Evolutionary conservation across 2,888 invertebrate species (phyloP), one percentile per base, ranked within the genome.

Genomic region (Antheraea yamamai): DNA sequence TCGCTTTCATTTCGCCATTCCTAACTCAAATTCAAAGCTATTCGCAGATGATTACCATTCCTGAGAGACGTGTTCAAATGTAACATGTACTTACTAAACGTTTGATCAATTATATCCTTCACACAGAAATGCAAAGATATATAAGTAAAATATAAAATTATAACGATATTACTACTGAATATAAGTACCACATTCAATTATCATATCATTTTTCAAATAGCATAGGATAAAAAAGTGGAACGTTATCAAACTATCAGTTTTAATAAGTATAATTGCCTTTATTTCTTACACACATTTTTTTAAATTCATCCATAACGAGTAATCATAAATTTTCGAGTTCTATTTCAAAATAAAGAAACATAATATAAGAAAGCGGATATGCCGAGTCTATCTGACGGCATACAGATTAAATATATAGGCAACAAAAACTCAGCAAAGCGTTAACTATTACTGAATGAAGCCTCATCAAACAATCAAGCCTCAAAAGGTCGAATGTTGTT

Each of bases 401-500:
- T 66, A 61, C 23, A 61, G 4, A 35, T 7, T 68, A 35, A 68
- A 68, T 66, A 68, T 68, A 68, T 3, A 39, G 39, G 66, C 78
- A 47, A 47, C n/a, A 66, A 70, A 72, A 74, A 74, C 70, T 58
- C 70, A 70, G 16, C 74, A 58, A 58, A 72, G 72, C 71, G 74
- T 75, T 75, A 75, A 75, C 61, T 71, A 75, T 61, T n/a, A 75
- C n/a, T 75, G 72, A 72, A 74, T 72, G 74, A 75, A 72, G 74
- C 35, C 58, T 75, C 72, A 68, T 73, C 73, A 73, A 73, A 70
- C 75, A 75, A 75, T 75, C 73, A 70, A 75, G 73, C 58, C 68
- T 68, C 58, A 72, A 80, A 81, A 82, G 82, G 82, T 81, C 81
- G 75, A 64, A 75, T 55, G 68, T 61, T 72, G 74, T 30, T 68